Percentiles rank a stretch among this genome's conserved stretches.
Evolutionary conservation across 2,797 vertebrate species (phyloP).

Genomic region (Coilia nasus): DNA sequence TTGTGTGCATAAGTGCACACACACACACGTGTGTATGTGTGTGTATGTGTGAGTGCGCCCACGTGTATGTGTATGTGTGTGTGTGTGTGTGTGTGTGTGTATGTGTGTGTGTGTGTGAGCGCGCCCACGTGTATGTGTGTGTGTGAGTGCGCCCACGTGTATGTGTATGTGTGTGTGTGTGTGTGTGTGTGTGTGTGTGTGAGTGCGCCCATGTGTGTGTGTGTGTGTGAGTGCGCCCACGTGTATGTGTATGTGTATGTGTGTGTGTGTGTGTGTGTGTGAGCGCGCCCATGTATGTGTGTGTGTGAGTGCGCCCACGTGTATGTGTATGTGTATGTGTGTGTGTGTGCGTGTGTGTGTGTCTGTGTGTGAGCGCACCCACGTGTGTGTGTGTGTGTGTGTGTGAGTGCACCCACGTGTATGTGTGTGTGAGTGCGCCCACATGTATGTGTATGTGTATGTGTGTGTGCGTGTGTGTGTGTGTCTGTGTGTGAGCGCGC

Average conservation of each 20-base stretch:
- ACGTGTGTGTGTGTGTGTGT: not conserved
- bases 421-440: not conserved
- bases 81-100: slow-evolving; percentile 9
- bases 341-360: not conserved
- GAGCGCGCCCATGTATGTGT: too few relatives aligned
- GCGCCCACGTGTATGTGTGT: too few relatives aligned
- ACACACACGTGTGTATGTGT: not conserved
- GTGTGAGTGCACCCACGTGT: not conserved
- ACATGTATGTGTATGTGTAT: not conserved
- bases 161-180: not conserved
- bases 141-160: not conserved
- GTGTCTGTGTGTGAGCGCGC: slow-evolving; percentile 26
- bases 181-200: not conserved
- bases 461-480: not conserved
- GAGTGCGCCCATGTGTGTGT: not conserved
- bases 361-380: slow-evolving; percentile 25
- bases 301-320: too few relatives aligned
- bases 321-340: not conserved
- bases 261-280: not conserved
- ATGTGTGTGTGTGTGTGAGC: not conserved
- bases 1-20: too few relatives aligned
- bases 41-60: slow-evolving; percentile 26
- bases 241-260: not conserved
- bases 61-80: not conserved
- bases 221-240: slow-evolving; percentile 21